These are phyloP conservation scores for Cylindroiulus punctatus DNA, from an alignment of 2,888 invertebrate species.

Conservation along the genomic window DNA sequence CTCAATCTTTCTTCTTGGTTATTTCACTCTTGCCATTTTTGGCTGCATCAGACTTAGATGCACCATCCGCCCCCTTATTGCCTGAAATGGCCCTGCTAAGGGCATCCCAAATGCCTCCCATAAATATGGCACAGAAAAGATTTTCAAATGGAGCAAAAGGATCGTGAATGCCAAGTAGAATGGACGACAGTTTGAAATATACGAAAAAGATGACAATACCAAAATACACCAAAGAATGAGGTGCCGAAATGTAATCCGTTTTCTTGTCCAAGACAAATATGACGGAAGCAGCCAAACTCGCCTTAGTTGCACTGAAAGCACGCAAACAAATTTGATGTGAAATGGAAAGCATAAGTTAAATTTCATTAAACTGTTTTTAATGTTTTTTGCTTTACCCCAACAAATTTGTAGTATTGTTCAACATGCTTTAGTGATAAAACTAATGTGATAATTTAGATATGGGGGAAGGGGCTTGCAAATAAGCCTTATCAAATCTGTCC, in stretches of 20 bases:
- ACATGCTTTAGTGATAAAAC: too few relatives aligned
- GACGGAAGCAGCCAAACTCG: slow-evolving; percentile 92
- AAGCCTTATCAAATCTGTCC: too few relatives aligned
- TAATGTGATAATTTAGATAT: too few relatives aligned
- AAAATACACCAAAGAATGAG: slow-evolving; percentile 96
- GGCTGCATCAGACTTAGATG: slow-evolving; percentile 60
- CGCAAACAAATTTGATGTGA: neutral
- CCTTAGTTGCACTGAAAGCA: slow-evolving; percentile 91
- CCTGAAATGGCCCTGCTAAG: slow-evolving; percentile 84
- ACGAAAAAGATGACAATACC: slow-evolving; percentile 89
- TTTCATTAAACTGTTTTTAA: neutral
- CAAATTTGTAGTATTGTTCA: too few relatives aligned
- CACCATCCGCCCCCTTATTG: slow-evolving; percentile 61
- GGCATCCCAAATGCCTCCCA: slow-evolving; percentile 99
- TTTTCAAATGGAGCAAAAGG: slow-evolving; percentile 99
- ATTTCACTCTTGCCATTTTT: slow-evolving; percentile 71
- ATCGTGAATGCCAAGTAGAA: slow-evolving; percentile 96
- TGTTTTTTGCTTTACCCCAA: neutral
- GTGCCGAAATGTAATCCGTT: slow-evolving; percentile 94
- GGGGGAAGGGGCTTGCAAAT: too few relatives aligned
- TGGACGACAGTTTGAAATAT: slow-evolving; percentile 82
- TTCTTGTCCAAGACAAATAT: slow-evolving; percentile 97
- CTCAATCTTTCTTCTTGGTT: slow-evolving; percentile 64
- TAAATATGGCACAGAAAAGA: slow-evolving; percentile 92
- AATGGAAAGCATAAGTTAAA: neutral